These are phyloP conservation scores for Mythimna albipuncta DNA, from an alignment of 2,888 invertebrate genomes.

Conservation along the genomic window DNA sequence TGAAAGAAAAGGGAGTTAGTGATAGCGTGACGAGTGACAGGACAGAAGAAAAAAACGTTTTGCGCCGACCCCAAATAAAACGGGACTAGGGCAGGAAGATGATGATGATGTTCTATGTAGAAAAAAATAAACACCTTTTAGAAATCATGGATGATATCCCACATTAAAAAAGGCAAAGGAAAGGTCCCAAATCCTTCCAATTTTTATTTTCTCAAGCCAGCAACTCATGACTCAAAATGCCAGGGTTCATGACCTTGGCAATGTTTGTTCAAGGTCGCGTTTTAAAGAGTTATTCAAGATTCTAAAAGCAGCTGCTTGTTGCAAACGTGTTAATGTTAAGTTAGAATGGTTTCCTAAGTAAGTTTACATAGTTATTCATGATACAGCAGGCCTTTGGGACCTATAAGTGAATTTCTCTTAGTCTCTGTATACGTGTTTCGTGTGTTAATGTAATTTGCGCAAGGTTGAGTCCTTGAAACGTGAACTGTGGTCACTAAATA, in stretches of 20 bases:
- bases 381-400: conserved; percentile 12
- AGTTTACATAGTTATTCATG: not conserved
- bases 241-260: not conserved
- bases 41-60: too few species aligned
- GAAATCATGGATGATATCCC: too few species aligned
- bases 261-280: conserved; percentile 2
- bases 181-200: too few species aligned
- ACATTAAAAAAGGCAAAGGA: too few species aligned
- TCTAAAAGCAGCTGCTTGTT: conserved; percentile 8
- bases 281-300: not conserved
- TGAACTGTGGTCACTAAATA: not conserved
- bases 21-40: too few species aligned
- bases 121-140: too few species aligned
- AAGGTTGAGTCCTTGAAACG: not conserved
- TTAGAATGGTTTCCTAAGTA: not conserved
- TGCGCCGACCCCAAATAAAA: too few species aligned
- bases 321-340: conserved; percentile 3
- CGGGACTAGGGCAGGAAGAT: too few species aligned
- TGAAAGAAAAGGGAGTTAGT: too few species aligned
- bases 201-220: too few species aligned
- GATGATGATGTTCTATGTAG: too few species aligned
- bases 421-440: not conserved
- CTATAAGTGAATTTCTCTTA: not conserved
- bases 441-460: not conserved
- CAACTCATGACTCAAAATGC: too few species aligned